Evolutionary conservation across 2,888 invertebrate genomes (phyloP).

Genomic region (Ichneumon xanthorius): DNA sequence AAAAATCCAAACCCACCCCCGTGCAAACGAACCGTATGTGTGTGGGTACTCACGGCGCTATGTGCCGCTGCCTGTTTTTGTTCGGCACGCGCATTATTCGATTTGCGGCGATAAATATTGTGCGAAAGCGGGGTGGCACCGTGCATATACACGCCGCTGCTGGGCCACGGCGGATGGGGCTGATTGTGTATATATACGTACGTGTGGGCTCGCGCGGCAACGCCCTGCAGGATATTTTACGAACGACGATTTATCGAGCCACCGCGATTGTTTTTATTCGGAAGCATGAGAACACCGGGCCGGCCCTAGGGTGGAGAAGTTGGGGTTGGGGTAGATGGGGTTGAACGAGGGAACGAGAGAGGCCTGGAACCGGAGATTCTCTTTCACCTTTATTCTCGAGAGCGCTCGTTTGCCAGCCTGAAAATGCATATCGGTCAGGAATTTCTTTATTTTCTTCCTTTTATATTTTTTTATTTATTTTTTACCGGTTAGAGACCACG

Average conservation of each 20-base stretch:
- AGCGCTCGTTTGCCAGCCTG: not conserved
- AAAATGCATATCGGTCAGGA: constrained; percentile 48
- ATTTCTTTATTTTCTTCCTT: constrained; percentile 18
- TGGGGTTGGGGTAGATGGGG: not conserved
- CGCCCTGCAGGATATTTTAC: constrained; percentile 61
- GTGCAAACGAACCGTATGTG: not conserved
- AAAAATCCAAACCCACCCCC: constrained; percentile 46
- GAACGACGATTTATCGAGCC: constrained; percentile 71
- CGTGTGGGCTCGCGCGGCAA: constrained; percentile 42
- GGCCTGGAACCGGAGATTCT: constrained; percentile 14
- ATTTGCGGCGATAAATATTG: constrained; percentile 77
- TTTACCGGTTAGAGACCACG: not conserved
- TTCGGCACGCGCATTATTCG: constrained; percentile 75
- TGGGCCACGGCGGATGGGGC: not conserved
- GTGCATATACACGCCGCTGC: constrained; percentile 3
- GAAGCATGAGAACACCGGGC: constrained; percentile 15
- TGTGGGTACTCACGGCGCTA: constrained; percentile 4
- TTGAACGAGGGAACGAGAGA: constrained; percentile 36
- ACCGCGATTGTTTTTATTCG: constrained; percentile 62
- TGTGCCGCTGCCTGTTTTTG: constrained; percentile 56
- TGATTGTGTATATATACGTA: constrained; percentile 4
- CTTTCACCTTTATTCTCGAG: constrained; percentile 19
- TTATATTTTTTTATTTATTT: not conserved
- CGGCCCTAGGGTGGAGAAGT: not conserved
- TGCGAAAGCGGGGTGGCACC: constrained; percentile 42